phyloP scores from a whole-genome alignment of 2,113 vertebrate species.

The Falco punctatus region DNA sequence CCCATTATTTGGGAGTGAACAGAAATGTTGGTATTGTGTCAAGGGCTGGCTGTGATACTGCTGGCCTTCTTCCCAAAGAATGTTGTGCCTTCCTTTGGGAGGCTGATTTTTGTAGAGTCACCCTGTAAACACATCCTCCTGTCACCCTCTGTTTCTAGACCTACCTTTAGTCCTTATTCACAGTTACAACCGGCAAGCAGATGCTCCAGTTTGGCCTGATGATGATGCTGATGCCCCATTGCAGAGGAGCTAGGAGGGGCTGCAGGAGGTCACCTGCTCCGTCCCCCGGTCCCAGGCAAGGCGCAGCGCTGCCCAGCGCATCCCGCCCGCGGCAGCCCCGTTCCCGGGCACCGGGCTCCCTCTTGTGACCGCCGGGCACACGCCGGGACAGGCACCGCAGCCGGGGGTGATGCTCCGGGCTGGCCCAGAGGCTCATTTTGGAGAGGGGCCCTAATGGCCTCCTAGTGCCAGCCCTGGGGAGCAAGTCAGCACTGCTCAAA shows the following conservation, averaged over 20 bases:
- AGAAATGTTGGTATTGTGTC: rapidly evolving
- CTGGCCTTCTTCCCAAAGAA: background rate
- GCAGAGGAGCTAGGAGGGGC: background rate
- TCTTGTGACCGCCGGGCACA: background rate
- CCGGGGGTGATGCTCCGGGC: background rate
- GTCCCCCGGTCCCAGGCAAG: background rate
- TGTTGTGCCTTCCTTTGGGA: background rate
- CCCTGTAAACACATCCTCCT: background rate
- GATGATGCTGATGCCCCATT: rapidly evolving
- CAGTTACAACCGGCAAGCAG: background rate
- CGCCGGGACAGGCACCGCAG: no score
- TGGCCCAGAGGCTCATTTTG: rapidly evolving
- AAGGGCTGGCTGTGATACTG: background rate
- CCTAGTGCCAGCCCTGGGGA: rapidly evolving
- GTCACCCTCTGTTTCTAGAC: rapidly evolving
- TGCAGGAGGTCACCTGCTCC: rapidly evolving
- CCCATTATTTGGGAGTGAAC: background rate
- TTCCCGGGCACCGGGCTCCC: slow-evolving; percentile 34
- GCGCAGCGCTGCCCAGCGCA: rapidly evolving
- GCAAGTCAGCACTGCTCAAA: rapidly evolving
- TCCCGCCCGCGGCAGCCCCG: background rate
- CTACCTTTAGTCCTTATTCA: rapidly evolving
- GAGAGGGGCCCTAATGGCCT: rapidly evolving
- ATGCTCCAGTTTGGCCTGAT: rapidly evolving
- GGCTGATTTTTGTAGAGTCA: background rate